Base-by-base conservation (phyloP, 2,888 invertebrate species). In the Junonia oenone region DNA sequence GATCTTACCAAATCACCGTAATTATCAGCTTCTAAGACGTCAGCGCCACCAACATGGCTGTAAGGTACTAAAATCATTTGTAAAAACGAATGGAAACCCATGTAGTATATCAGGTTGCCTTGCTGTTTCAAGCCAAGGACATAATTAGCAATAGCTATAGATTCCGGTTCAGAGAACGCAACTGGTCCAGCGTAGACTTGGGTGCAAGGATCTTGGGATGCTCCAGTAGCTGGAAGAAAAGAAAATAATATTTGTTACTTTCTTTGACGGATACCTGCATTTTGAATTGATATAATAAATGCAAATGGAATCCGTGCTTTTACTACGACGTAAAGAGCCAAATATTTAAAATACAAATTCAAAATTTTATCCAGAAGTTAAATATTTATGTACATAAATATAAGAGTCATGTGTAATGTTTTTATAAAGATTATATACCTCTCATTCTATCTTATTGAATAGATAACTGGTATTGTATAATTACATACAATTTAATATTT, bases 51-150 rank as follows among this genome's bases (percentile, higher is more conserved):
- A 84, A 86, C 2, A 73, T 74, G n/a, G 51, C 64, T 22, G 91
- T 90, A 95, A 0, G 95, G 95, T 47, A 93, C 80, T 56, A 95
- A 71, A 14, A 95, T 72, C 58, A 93, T 75, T 68, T 96, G 95
- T 0, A 94, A 92, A 65, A 91, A 96, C 0, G 95, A 94, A 76
- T 96, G 96, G 69, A 92, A 82, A 0, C 91, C 86, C 0, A 92
- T 69, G 62, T 92, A 93, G 49, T 91, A 69, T 0, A 84, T 75
- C 1, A 89, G 69, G 19, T 66, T 68, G 37, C 76, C 78, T 5
- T 71, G 31, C 59, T 65, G 14, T 50, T 69, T 56, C 67, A 81
- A 58, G 52, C 72, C 31, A 22, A 55, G 38, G 64, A 89, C 62
- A 76, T 74, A 68, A 59, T 73, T 68, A 0, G 76, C 68, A 9